Percentiles rank a stretch among this genome's conserved stretches.
Evolutionary conservation across 2,797 vertebrate species (phyloP).

Genomic region (Xiphophorus birchmanni): DNA sequence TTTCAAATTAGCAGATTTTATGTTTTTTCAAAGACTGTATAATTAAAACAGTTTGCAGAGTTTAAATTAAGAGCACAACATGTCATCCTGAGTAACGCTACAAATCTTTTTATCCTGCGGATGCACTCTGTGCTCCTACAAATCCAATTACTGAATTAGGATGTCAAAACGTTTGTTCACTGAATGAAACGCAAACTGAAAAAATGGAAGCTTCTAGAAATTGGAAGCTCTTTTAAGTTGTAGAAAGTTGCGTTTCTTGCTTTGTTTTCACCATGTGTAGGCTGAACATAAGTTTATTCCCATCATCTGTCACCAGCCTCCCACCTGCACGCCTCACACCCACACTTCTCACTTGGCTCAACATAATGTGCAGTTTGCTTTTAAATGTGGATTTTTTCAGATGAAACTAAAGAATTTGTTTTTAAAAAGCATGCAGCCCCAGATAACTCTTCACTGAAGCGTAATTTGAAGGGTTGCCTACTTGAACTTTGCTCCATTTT

Average conservation of each 20-base stretch:
- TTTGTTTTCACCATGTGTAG: not conserved
- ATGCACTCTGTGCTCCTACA: not conserved
- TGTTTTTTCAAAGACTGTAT: not conserved
- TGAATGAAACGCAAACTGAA: not conserved
- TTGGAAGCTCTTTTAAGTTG: not conserved
- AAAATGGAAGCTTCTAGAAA: not conserved
- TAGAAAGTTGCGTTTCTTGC: not conserved
- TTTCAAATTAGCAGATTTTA: not conserved
- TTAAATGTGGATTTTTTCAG: not conserved
- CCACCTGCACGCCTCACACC: constrained; percentile 1
- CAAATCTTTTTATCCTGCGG: not conserved
- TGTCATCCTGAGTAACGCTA: not conserved
- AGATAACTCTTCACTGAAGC: constrained; percentile 25
- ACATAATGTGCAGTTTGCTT: not conserved
- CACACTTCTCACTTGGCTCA: not conserved
- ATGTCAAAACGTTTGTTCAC: not conserved
- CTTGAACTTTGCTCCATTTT: constrained; percentile 54
- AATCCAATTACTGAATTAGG: not conserved
- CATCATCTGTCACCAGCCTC: not conserved
- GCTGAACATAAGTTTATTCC: constrained; percentile 8
- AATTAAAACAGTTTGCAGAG: not conserved
- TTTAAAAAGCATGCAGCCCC: not conserved
- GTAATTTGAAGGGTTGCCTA: constrained; percentile 12
- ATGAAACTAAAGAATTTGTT: not conserved
- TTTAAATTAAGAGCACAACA: not conserved